Base-by-base conservation (phyloP, 2,113 vertebrate species). In the Motacilla alba region DNA sequence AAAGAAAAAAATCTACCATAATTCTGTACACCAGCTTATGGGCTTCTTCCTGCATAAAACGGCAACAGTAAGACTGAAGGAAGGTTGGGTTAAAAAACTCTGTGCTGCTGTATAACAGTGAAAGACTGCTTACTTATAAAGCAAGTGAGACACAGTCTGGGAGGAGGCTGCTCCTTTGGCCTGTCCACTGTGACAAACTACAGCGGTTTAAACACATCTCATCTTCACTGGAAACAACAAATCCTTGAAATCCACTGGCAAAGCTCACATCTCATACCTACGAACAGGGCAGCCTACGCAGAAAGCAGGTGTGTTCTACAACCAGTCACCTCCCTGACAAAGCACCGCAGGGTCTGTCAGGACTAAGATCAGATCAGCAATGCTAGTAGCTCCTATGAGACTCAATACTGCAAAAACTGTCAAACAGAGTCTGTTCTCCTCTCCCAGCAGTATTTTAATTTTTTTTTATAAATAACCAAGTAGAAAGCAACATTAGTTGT, bases 101-200 rank as follows among this genome's bases (percentile, higher is more conserved):
- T 6, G 13, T 41, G 41, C 23, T 1, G 1, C 52, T 9, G 4
- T 15, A 3, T 9, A 26, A 21, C 23, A 69, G 41, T 23, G 58
- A 33, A 52, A 66, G 55, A 60, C 2, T 19, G 24, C 11, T 50
- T 0, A 1, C 43, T 86, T 46, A 30, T 66, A 83, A 75, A 82
- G 18, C 20, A 10, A 75, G 58, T 0, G 0, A 78, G 27, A 10
- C 9, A 4, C 6, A 3, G 10, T 52, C 28, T 28, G 30, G 39
- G 14, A 88, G 43, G 26, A 86, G 24, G 37, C 31, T 66, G 10
- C 3, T 94, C 55, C 86, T 95, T 62, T 69, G 50, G 59, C n/a
- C 70, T 79, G 44, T 2, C 13, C 10, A 1, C 47, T 21, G 33
- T 33, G 62, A 90, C 73, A 55, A 75, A 31, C 28, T 6, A n/a